Conservation (phyloP, 2,888 invertebrate genomes). For the Polydrusus tereticollis region DNA sequence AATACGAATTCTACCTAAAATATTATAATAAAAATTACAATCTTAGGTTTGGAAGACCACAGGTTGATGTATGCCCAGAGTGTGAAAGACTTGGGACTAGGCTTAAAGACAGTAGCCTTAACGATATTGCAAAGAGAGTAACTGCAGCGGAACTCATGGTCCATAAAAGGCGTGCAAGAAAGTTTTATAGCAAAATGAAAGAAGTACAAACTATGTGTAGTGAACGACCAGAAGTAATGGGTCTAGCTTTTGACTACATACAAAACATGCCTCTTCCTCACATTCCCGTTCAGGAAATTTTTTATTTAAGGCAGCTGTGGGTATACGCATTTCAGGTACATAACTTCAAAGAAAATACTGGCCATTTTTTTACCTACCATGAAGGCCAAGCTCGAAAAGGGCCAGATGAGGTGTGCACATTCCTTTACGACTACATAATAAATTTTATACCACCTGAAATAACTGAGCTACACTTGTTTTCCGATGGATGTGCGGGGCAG, state of each 20-base stretch:
- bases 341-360: conserved; percentile 27
- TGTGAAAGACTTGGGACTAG: conserved; percentile 36
- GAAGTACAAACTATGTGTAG: conserved; percentile 34
- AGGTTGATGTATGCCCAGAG: conserved; percentile 41
- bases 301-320: conserved; percentile 52
- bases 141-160: conserved; percentile 33
- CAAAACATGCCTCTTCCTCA: conserved; percentile 50
- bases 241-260: conserved; percentile 55
- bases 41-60: conserved; percentile 18
- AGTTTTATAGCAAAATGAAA: conserved; percentile 46
- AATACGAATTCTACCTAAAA: conserved; percentile 49
- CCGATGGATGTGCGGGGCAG: conserved; percentile 49
- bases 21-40: conserved; percentile 53
- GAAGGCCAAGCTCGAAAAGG: conserved; percentile 48
- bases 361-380: conserved; percentile 48
- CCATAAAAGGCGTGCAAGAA: conserved; percentile 35
- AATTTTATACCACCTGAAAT: conserved; percentile 32
- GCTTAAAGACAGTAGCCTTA: conserved; percentile 21
- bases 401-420: conserved; percentile 49
- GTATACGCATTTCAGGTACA: conserved; percentile 28
- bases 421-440: conserved; percentile 45
- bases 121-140: conserved; percentile 43
- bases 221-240: conserved; percentile 41
- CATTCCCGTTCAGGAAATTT: conserved; percentile 57
- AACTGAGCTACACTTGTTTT: conserved; percentile 50